Evolutionary conservation across 2,888 invertebrate genomes (phyloP).

Genomic region (Hypolimnas misippus): DNA sequence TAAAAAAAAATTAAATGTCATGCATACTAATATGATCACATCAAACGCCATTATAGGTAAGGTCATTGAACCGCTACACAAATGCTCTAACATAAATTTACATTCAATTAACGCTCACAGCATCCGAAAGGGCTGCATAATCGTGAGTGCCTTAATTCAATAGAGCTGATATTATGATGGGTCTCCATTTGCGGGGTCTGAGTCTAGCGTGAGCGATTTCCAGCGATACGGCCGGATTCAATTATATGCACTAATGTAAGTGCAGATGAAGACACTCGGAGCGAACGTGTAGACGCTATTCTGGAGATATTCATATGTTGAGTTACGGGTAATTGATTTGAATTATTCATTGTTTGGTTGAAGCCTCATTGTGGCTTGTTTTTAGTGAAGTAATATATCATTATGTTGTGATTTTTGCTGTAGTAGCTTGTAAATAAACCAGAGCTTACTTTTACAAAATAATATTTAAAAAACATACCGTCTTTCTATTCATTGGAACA

Average conservation of each 20-base stretch:
- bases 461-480: too few relatives aligned
- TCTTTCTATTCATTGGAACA: too few relatives aligned
- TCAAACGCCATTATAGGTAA: too few relatives aligned
- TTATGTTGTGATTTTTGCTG: not conserved
- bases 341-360: not conserved
- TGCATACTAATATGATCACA: too few relatives aligned
- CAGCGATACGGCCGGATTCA: constrained; percentile 23
- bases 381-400: not conserved
- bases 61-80: not conserved
- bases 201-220: constrained; percentile 17
- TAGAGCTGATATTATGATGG: constrained; percentile 24
- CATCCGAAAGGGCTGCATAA: constrained; percentile 9
- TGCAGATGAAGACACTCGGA: constrained; percentile 6
- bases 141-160: constrained; percentile 23
- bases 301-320: not conserved
- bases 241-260: constrained; percentile 26
- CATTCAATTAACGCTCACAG: not conserved
- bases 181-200: constrained; percentile 21
- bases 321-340: not conserved
- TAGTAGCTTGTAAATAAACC: too few relatives aligned
- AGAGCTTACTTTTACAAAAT: too few relatives aligned
- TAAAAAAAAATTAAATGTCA: too few relatives aligned
- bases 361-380: not conserved
- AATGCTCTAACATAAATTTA: not conserved
- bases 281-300: not conserved